Percentiles rank a stretch among this genome's conserved stretches.
phyloP scores from a whole-genome alignment of 2,113 vertebrate species.

The Chloroceryle aenea region DNA sequence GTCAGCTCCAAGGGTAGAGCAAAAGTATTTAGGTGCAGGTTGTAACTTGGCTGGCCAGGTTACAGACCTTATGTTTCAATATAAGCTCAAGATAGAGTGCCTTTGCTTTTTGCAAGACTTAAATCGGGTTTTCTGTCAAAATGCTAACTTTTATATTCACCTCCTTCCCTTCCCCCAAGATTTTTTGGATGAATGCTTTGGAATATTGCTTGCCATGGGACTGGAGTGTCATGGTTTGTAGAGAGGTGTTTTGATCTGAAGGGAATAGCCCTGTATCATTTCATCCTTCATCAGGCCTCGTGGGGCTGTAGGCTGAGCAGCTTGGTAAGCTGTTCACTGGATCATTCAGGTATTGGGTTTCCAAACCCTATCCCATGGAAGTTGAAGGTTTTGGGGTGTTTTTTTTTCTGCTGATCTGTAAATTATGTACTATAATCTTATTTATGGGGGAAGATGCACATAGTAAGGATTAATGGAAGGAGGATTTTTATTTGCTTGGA shows the following conservation, averaged over 20 bases:
- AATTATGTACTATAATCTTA: constrained; percentile 24
- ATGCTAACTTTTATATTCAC: constrained; percentile 50
- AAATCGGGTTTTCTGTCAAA: neutral
- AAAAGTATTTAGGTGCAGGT: neutral
- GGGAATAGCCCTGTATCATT: neutral
- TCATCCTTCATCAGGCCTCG: neutral
- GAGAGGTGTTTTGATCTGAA: neutral
- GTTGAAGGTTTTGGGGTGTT: neutral
- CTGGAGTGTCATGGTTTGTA: neutral
- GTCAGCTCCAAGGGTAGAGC: neutral
- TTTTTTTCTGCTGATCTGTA: constrained; percentile 12
- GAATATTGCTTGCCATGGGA: constrained; percentile 63
- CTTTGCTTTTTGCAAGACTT: constrained; percentile 67
- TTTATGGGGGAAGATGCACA: constrained; percentile 39
- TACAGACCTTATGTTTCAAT: constrained; percentile 63
- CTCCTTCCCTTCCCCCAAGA: constrained; percentile 24
- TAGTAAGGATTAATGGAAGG: constrained; percentile 1
- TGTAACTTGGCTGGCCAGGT: constrained; percentile 90
- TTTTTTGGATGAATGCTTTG: constrained; percentile 66
- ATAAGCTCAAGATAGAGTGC: constrained; percentile 9
- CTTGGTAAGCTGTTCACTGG: neutral
- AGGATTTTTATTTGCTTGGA: constrained; percentile 13
- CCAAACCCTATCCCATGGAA: neutral
- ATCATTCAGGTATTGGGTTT: neutral
- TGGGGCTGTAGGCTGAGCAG: neutral